Evolutionary conservation across 2,888 invertebrate genomes (phyloP), one percentile per base, ranked within the genome.

Genomic region (Margaritifera margaritifera): DNA sequence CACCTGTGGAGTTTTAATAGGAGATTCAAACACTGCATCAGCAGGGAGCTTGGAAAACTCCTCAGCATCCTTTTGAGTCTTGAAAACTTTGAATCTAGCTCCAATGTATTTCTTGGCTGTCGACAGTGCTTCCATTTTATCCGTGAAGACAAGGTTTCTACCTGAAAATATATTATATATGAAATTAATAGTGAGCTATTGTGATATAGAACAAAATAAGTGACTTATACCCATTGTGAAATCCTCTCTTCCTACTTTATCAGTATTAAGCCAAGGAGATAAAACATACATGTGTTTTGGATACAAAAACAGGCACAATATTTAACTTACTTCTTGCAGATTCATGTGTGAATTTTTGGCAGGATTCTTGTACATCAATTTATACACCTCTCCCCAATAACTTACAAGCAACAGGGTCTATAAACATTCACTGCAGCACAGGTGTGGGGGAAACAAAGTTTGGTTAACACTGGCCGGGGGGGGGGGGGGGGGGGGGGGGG

Each of bases 11-110:
- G 69, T 57, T 74, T 77, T 79, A 66, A 69, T 64, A 58, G 79
- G 80, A 61, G 81, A 77, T 24, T 69, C 68, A 52, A 71, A 74
- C n/a, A 78, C 69, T 52, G 75, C 71, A 62, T 81, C 80, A 53
- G 79, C 76, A 25, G 71, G 69, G 57, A 75, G 69, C 54, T 69
- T 70, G 8, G 83, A 93, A 91, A 95, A 96, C 18, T 93, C 92
- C 19, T 93, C 91, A 0, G 97, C 97, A 86, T 96, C 95, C 77
- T 93, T 92, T 65, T 92, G 92, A 74, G 91, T 93, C 68, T 92
- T 92, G 86, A 96, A 96, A 1, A 93, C 93, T 86, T 96, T 96
- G 82, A 97, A 93, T 71, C 97, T 92, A 0, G 95, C 94, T 61
- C 93, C 93, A 87, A 95, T 95, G 87, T 93, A 93, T 72, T 93